Base-by-base conservation (phyloP, 2,113 vertebrate genomes). In the Syngnathus scovelli region DNA sequence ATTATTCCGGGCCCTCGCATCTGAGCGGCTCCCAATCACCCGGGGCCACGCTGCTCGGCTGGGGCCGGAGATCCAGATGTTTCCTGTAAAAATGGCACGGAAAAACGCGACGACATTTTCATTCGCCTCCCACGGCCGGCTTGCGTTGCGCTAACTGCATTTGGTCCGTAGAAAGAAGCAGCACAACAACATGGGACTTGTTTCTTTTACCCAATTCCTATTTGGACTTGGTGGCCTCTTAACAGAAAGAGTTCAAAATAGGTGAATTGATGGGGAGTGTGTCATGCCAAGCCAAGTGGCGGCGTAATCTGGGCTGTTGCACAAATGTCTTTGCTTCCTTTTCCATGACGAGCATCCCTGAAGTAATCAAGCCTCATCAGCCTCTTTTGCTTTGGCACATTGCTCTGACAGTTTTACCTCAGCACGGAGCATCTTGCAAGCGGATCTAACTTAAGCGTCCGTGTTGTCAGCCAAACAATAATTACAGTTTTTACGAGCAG, bases 61-160 rank as follows among this genome's bases (percentile, higher is more conserved):
- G 75, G 79, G 66, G 78, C 78, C 68, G 83, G 76, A 75, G 75
- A 78, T 82, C 89, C 91, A 92, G 90, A 91, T 92, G 91, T 91
- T 92, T 91, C 91, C 90, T 81, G 86, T 92, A 91, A 92, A 91
- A 91, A 89, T 84, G 80, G 83, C 27, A 90, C 86, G 90, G 90
- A 91, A 91, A 55, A 92, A 92, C 91, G 89, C 91, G 89, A 90
- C 91, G 90, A 92, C 90, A 91, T 74, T 89, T 91, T 90, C 91
- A 91, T 92, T 92, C 83, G 89, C 88, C 27, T 33, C 27, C 27
- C 27, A 33, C 27, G 27, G 27, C 27, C 27, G 27, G 27, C 27
- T 33, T 33, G 23, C 23, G 23, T 23, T 23, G 23, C 1, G 23
- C 23, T 23, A 23, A 23, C 23, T 23, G 1, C 23, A 23, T 27